Evolutionary conservation across 2,888 invertebrate species (phyloP), one percentile per base, ranked within the genome.

Genomic region (Leptopterna dolabrata): DNA sequence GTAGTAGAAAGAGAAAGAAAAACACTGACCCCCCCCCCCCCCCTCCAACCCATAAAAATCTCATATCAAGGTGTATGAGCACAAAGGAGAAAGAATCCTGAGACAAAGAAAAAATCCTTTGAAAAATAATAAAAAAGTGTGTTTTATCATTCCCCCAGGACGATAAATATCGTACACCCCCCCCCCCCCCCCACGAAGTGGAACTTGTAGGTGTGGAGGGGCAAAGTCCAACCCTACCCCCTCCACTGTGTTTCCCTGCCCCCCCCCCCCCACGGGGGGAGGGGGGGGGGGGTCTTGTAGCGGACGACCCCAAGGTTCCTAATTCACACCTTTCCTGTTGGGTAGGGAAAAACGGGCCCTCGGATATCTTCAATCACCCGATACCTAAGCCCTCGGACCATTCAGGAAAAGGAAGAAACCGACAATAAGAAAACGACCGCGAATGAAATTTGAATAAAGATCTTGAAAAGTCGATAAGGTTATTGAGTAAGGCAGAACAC

Each of bases 141-240:
- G 78, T 87, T 87, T 87, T 87, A 87, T 87, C 80, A 87, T 78
- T 78, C 86, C 80, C 86, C 55, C 29, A 30, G 76, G 86, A 27
- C 86, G 80, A 87, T 87, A 87, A 80, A 87, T 87, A 87, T 80
- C 70, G 63, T 78, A 63, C 47, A 63, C 70, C 47, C 71, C 63
- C 24, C 24, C 24, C 24, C 47, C 63, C 70, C 47, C 71, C 63
- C 24, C 24, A 24, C 24, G 73, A 43, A 47, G 85, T 71, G 43
- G 70, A 47, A 41, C 55, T 83, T 83, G 83, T 83, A 83, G 83
- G 70, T 83, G 81, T 81, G 83, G 36, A 63, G 71, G 83, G 83
- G 19, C 24, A 63, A 63, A 55, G 70, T 70, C 83, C 83, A 45
- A 73, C 71, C 30, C 63, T 47, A n/a, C 55, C 51, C 51, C 16